Base-by-base conservation (phyloP, 2,113 vertebrate genomes). In the Carassius gibelio region DNA sequence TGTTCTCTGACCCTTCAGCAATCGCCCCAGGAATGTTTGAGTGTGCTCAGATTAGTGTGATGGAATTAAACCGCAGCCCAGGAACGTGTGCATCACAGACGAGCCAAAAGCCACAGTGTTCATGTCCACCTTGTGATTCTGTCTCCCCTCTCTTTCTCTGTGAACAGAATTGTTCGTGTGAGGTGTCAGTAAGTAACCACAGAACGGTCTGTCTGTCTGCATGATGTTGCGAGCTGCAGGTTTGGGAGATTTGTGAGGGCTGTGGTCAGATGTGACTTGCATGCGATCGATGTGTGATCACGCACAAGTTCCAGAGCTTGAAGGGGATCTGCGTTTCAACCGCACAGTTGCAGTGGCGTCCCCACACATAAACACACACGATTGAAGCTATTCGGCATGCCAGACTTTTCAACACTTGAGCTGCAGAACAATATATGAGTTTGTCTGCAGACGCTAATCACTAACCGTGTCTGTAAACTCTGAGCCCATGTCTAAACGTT, bases 161-260 rank as follows among this genome's bases (percentile, higher is more conserved):
- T 61, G 89, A 92, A 79, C 88, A 92, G 94, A 93, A 85, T 91
- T 93, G 94, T 93, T 95, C 92, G 92, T 95, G 94, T 92, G 94
- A 94, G 91, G 91, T 95, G 90, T 94, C 94, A 92, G 94, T 95
- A 94, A 95, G 95, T 95, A 95, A 87, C 61, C 85, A 26, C 82
- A 83, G 86, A 85, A 30, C 8, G 23, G 61, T 81, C 76, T 48
- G 92, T 57, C 83, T 92, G 92, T 57, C 82, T 92, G 92, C 93
- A 93, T 72, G 86, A 89, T 6, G 83, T 62, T 93, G 80, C 21
- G 17, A 69, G 45, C 9, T 45, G 42, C 42, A 45, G 42, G 42
- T 45, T 45, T 45, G 42, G 8, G 79, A 15, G 17, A 68, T 36
- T 66, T 19, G 10, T 38, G 15, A 36, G 82, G 79, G 7, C 52